These are phyloP conservation scores for Zophobas morio DNA, from an alignment of 1,140 invertebrate genomes.

Conservation along the genomic window DNA sequence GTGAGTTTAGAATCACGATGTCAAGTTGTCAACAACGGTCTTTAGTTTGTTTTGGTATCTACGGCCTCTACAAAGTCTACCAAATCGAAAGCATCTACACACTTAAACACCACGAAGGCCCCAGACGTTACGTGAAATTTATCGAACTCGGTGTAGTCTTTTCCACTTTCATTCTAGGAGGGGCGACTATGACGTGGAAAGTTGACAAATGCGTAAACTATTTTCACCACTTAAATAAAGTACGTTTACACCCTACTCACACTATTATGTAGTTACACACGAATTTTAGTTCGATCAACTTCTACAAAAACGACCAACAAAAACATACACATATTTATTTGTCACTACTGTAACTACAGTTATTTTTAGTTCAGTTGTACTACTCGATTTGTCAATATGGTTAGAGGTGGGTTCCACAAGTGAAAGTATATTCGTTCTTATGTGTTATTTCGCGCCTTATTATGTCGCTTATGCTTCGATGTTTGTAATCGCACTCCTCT, in stretches of 20 bases:
- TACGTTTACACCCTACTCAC: not conserved
- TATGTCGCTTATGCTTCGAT: slow-evolving; percentile 15
- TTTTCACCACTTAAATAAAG: not conserved
- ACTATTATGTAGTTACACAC: not conserved
- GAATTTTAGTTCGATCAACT: no score
- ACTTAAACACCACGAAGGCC: not conserved
- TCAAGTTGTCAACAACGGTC: no score
- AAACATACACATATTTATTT: not conserved
- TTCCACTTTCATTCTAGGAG: not conserved
- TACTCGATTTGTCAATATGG: slow-evolving; percentile 17
- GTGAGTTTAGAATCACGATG: not conserved
- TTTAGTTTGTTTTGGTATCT: slow-evolving; percentile 10
- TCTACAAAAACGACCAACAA: not conserved
- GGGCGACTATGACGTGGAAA: not conserved
- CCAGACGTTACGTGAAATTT: slow-evolving; percentile 2
- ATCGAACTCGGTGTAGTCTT: not conserved
- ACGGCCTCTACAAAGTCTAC: not conserved
- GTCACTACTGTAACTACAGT: not conserved
- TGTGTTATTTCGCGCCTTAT: not conserved
- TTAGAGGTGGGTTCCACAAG: not conserved
- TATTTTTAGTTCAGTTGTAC: not conserved
- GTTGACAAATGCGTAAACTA: slow-evolving; percentile 12
- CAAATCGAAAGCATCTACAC: slow-evolving; percentile 13
- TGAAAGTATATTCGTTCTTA: not conserved
- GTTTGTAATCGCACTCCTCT: not conserved